These are phyloP conservation scores for Cheilosia vernalis DNA, from an alignment of 2,888 invertebrate species.

Conservation along the genomic window DNA sequence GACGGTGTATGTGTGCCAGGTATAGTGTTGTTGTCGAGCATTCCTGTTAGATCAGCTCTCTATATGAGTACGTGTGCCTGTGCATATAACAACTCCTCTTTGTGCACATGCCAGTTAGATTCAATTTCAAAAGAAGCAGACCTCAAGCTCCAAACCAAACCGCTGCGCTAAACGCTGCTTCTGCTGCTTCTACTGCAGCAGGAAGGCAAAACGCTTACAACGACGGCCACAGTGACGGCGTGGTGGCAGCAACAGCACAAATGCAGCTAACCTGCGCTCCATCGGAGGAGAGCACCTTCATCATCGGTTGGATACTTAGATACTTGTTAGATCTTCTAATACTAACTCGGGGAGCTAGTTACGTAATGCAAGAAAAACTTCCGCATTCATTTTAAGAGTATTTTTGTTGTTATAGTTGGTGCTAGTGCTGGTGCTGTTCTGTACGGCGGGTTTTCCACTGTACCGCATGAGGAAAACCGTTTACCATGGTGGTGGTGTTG, in stretches of 20 bases:
- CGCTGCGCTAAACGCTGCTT: slow-evolving; percentile 75
- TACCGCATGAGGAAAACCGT: slow-evolving; percentile 49
- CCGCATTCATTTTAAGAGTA: slow-evolving; percentile 83
- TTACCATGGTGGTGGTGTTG: slow-evolving; percentile 40
- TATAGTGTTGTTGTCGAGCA: slow-evolving; percentile 50
- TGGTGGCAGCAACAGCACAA: slow-evolving; percentile 44
- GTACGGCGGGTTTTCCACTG: slow-evolving; percentile 55
- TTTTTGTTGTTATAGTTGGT: slow-evolving; percentile 80
- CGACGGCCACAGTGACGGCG: slow-evolving; percentile 16
- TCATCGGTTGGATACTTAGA: slow-evolving; percentile 74
- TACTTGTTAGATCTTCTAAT: slow-evolving; percentile 76
- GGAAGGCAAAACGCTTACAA: slow-evolving; percentile 7
- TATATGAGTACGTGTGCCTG: slow-evolving; percentile 4
- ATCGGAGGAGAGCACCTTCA: slow-evolving; percentile 72
- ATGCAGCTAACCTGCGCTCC: slow-evolving; percentile 62
- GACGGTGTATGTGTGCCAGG: slow-evolving; percentile 15
- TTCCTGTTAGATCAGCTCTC: slow-evolving; percentile 67
- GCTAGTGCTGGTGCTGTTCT: slow-evolving; percentile 76
- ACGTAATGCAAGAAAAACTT: slow-evolving; percentile 83
- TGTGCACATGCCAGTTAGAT: slow-evolving; percentile 74
- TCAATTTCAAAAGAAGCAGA: slow-evolving; percentile 74
- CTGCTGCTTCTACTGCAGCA: slow-evolving; percentile 31
- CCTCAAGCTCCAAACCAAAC: slow-evolving; percentile 70
- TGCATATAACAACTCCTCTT: slow-evolving; percentile 62
- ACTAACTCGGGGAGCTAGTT: slow-evolving; percentile 79